A percentile compares a stretch with the other conserved stretches of the same genome.
phyloP scores from a whole-genome alignment of 2,797 vertebrate species.

The Neopelma chrysocephalum region DNA sequence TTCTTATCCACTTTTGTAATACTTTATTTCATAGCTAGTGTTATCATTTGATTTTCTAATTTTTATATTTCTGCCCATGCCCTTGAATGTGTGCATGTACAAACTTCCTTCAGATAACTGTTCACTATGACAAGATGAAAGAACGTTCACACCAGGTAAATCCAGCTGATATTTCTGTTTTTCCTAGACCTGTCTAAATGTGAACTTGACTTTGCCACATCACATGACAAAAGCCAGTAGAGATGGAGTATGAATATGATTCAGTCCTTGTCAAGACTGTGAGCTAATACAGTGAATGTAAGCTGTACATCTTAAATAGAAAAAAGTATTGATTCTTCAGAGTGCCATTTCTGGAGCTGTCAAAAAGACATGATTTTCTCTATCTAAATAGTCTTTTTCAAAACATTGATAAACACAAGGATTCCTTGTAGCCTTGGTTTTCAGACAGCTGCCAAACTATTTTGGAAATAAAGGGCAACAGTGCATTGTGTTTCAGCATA shows the following conservation, averaged over 20 bases:
- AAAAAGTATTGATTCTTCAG: not conserved
- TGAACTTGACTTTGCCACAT: not conserved
- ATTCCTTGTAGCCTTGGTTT: not conserved
- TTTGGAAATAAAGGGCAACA: not conserved
- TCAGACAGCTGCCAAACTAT: not conserved
- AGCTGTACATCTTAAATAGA: not conserved
- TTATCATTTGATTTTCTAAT: not conserved
- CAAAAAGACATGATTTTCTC: not conserved
- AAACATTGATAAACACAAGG: not conserved
- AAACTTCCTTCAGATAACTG: not conserved
- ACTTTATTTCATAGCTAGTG: not conserved
- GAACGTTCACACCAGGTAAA: not conserved
- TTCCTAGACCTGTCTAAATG: not conserved
- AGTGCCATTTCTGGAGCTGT: not conserved
- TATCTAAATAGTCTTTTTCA: not conserved
- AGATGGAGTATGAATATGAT: not conserved
- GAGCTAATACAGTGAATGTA: not conserved
- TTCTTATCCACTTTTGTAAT: not conserved
- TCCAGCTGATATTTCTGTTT: not conserved
- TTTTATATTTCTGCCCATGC: not conserved
- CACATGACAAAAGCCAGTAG: not conserved
- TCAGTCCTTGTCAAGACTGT: not conserved
- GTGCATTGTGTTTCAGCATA: not conserved
- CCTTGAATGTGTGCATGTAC: not conserved
- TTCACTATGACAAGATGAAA: not conserved